A percentile compares a stretch with the other conserved stretches of the same genome.
Evolutionary conservation across 2,113 vertebrate genomes (phyloP).

Genomic region (Chlamydotis undulata): DNA sequence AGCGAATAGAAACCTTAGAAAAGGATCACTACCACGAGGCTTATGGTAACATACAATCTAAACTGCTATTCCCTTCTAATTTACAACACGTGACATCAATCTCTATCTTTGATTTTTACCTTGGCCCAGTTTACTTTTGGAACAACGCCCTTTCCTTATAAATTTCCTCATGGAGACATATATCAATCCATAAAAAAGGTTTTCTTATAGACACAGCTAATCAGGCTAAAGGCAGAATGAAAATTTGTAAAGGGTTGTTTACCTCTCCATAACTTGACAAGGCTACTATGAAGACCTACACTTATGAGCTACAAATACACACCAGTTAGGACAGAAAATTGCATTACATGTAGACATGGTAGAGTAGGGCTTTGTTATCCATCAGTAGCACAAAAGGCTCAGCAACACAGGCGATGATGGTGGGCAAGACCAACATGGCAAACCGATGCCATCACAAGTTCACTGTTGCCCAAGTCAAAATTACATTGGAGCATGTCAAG

Average conservation of each 20-base stretch:
- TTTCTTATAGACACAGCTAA: not conserved
- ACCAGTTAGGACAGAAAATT: not conserved
- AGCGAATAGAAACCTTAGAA: not conserved
- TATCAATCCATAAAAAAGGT: not conserved
- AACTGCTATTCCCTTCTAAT: not conserved
- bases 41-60: not conserved
- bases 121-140: fast-evolving
- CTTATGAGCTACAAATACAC: not conserved
- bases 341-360: not conserved
- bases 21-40: fast-evolving
- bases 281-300: not conserved
- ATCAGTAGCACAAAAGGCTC: not conserved
- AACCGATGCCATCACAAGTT: not conserved
- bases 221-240: not conserved
- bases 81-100: not conserved
- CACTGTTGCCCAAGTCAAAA: not conserved
- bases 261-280: not conserved
- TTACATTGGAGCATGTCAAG: not conserved
- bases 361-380: fast-evolving
- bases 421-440: not conserved
- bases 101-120: not conserved
- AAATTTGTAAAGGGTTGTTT: not conserved
- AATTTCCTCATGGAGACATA: not conserved
- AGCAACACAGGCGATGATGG: fast-evolving
- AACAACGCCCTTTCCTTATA: not conserved